These are phyloP conservation scores for Trachymyrmex septentrionalis DNA, from an alignment of 1,140 invertebrate genomes.

Conservation along the genomic window DNA sequence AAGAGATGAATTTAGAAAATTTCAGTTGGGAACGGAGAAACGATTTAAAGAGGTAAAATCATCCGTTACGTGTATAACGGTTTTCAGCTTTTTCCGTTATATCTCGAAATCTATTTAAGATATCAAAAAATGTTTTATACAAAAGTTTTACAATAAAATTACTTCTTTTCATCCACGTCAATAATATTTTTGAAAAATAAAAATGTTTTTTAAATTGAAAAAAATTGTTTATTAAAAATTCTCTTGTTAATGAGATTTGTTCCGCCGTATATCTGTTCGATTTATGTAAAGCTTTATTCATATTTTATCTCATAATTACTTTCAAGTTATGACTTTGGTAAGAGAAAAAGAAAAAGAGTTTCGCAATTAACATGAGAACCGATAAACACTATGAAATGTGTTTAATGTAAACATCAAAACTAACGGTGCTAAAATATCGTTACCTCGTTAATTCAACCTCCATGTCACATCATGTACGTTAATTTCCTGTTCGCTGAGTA, in stretches of 20 bases:
- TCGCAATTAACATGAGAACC: constrained; percentile 3
- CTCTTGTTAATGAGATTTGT: background rate
- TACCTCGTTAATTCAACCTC: constrained; percentile 49
- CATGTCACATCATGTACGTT: constrained; percentile 28
- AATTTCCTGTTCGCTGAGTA: constrained; percentile 51
- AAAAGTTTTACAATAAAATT: too few species aligned
- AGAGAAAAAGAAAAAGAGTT: constrained; percentile 8
- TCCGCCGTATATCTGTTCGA: background rate
- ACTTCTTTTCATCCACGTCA: too few species aligned
- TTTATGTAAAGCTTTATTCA: background rate
- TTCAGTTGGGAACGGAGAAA: too few species aligned
- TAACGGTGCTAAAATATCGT: constrained; percentile 28
- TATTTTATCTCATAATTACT: constrained; percentile 30
- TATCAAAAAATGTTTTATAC: too few species aligned
- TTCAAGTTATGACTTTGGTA: background rate
- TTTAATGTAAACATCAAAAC: constrained; percentile 45
- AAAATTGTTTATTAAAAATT: too few species aligned
- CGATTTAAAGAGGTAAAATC: too few species aligned
- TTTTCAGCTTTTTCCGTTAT: too few species aligned
- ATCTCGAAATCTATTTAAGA: too few species aligned
- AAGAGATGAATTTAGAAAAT: too few species aligned
- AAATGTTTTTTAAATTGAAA: too few species aligned
- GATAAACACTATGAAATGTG: constrained; percentile 32
- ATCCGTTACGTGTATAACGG: too few species aligned
- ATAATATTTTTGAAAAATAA: too few species aligned